These are phyloP conservation scores for Corythornis leucogaster DNA, from an alignment of 2,797 vertebrate species.

Conservation along the genomic window DNA sequence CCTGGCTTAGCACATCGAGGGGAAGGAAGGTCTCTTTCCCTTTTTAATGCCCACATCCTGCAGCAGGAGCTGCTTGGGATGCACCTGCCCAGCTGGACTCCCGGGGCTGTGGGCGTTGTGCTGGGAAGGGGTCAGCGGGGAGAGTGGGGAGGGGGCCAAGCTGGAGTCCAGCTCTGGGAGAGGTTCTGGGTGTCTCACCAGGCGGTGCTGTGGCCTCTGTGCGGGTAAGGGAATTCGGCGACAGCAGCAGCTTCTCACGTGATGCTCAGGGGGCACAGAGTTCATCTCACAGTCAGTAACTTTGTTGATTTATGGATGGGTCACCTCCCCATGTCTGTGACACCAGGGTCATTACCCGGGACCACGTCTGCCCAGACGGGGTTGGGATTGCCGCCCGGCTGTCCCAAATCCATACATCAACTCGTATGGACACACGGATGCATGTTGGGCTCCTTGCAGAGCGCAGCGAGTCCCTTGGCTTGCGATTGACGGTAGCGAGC, in stretches of 20 bases:
- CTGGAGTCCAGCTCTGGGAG: neutral
- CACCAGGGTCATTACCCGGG: neutral
- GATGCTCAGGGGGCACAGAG: neutral
- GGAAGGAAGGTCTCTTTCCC: slow-evolving; percentile 48
- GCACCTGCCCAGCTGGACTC: neutral
- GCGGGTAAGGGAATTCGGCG: neutral
- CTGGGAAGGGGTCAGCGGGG: neutral
- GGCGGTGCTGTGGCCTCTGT: accelerated
- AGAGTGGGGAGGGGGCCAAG: neutral
- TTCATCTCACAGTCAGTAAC: neutral
- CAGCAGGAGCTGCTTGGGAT: slow-evolving; percentile 7
- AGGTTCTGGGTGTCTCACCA: accelerated
- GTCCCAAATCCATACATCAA: neutral
- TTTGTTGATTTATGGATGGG: neutral
- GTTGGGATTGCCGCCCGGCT: neutral
- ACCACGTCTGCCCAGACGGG: accelerated
- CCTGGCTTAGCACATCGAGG: accelerated
- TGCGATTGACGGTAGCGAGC: accelerated
- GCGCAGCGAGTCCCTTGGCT: neutral
- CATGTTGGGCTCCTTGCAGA: neutral
- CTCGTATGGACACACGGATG: accelerated
- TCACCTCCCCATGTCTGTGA: neutral
- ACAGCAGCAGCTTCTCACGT: neutral
- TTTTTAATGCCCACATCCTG: slow-evolving; percentile 38
- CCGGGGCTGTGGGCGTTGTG: accelerated